phyloP scores from a whole-genome alignment of 2,888 invertebrate genomes.

The Agrypnus murinus region DNA sequence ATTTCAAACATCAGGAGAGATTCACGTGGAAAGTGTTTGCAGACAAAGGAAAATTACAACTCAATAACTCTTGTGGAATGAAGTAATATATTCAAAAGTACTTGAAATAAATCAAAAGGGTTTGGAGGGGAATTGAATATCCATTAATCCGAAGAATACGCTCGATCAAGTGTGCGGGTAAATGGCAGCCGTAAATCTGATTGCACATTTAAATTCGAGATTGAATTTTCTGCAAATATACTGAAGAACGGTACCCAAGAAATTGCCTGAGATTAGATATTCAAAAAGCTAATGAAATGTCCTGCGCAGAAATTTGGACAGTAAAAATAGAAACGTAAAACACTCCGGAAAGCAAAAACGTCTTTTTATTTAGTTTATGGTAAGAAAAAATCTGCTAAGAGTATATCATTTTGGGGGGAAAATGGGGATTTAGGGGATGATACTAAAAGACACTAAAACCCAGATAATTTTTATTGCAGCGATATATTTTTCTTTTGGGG shows the following conservation, averaged over 20 bases:
- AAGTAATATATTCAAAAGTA: slow-evolving; percentile 55
- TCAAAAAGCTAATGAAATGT: slow-evolving; percentile 63
- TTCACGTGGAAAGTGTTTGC: slow-evolving; percentile 18
- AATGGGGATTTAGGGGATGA: not conserved
- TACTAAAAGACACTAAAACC: too few species aligned
- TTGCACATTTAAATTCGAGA: slow-evolving; percentile 63
- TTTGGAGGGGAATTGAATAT: slow-evolving; percentile 55
- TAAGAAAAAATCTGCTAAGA: not conserved
- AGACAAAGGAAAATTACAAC: slow-evolving; percentile 38
- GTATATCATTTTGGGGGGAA: not conserved
- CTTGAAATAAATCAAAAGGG: slow-evolving; percentile 57
- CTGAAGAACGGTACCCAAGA: slow-evolving; percentile 57
- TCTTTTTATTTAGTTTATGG: slow-evolving; percentile 6
- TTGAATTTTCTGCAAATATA: slow-evolving; percentile 62
- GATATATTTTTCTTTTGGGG: too few species aligned
- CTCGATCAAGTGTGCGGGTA: slow-evolving; percentile 60
- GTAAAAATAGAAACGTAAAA: slow-evolving; percentile 6
- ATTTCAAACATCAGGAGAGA: slow-evolving; percentile 3
- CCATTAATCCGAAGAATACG: slow-evolving; percentile 58
- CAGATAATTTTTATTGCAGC: too few species aligned
- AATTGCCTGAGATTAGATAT: slow-evolving; percentile 63
- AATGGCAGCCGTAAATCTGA: slow-evolving; percentile 64
- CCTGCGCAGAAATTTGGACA: slow-evolving; percentile 57
- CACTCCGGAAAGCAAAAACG: not conserved
- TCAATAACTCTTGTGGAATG: slow-evolving; percentile 44